Percentiles rank a stretch among this genome's conserved stretches.
phyloP scores from a whole-genome alignment of 2,797 vertebrate genomes.

The Rhabdomys pumilio region DNA sequence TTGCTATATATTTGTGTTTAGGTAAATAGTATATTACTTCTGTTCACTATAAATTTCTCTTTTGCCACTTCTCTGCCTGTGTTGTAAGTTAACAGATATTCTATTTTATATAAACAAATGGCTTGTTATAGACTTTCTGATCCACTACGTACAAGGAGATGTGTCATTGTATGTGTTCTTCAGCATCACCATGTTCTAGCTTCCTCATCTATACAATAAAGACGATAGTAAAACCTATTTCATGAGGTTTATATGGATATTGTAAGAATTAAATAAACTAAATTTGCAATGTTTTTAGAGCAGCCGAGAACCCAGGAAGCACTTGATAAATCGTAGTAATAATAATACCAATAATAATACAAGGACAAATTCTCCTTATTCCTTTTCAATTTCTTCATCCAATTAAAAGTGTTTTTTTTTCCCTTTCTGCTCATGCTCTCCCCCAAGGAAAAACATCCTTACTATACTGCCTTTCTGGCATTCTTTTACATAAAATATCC shows the following conservation, averaged over 20 bases:
- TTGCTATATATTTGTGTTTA: slow-evolving; percentile 59
- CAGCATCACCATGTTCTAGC: neutral
- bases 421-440: slow-evolving; percentile 34
- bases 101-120: neutral
- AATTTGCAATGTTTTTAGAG: slow-evolving; percentile 43
- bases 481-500: slow-evolving; percentile 44
- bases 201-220: slow-evolving; percentile 57
- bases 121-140: slow-evolving; percentile 7
- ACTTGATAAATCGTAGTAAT: slow-evolving; percentile 49
- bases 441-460: neutral
- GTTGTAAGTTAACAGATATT: slow-evolving; percentile 51
- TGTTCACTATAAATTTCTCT: slow-evolving; percentile 13
- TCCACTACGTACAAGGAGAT: neutral
- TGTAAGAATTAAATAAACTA: slow-evolving; percentile 45
- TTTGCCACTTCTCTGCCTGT: neutral
- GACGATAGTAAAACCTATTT: slow-evolving; percentile 25
- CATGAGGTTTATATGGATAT: slow-evolving; percentile 7
- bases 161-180: neutral
- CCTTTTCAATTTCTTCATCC: slow-evolving; percentile 56
- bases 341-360: neutral
- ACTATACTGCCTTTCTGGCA: neutral
- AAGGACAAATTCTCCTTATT: slow-evolving; percentile 36
- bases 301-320: slow-evolving; percentile 24
- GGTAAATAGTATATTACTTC: slow-evolving; percentile 39
- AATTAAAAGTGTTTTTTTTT: slow-evolving; percentile 52